These are phyloP conservation scores for Pholis gunnellus DNA, from an alignment of 2,113 vertebrate species.

Conservation along the genomic window DNA sequence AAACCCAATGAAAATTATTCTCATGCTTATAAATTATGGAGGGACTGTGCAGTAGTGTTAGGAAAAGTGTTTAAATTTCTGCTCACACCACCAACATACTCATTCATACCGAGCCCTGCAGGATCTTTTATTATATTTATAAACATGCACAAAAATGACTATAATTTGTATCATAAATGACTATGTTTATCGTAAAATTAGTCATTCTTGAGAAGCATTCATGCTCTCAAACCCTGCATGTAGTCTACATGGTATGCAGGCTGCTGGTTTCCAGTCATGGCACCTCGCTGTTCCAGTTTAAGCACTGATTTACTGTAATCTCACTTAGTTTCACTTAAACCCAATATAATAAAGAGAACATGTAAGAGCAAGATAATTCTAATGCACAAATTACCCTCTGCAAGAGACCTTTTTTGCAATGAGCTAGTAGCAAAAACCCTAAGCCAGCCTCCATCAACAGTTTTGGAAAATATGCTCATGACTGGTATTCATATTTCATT, in stretches of 20 bases:
- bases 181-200: background rate
- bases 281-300: background rate
- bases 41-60: background rate
- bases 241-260: background rate
- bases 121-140: background rate
- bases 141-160: background rate
- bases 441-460: background rate
- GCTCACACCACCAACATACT: background rate
- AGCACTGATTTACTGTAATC: background rate
- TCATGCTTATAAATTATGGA: background rate
- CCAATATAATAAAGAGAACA: background rate
- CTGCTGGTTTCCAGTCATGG: background rate
- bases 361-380: background rate
- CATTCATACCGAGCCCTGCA: background rate
- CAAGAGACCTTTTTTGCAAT: background rate
- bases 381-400: slow-evolving; percentile 3
- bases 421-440: background rate
- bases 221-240: background rate
- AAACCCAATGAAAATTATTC: background rate
- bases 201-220: background rate
- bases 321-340: background rate
- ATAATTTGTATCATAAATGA: background rate
- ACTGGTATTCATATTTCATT: slow-evolving; percentile 15
- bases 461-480: background rate
- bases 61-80: background rate